These are phyloP conservation scores for Paramuricea clavata DNA, from an alignment of 92 coral and sea anemone genomes.

Conservation along the genomic window DNA sequence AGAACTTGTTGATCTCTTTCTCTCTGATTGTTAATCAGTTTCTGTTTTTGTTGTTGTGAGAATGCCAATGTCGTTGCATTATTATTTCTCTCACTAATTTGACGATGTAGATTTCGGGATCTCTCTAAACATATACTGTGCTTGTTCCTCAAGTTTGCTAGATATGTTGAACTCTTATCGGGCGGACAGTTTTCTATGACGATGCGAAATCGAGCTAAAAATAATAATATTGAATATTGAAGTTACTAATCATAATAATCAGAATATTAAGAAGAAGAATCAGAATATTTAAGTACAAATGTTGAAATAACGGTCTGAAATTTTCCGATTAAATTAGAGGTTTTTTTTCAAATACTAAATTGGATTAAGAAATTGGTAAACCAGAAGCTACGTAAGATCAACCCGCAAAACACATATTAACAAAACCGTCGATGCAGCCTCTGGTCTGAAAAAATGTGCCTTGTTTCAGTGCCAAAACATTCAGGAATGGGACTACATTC, in stretches of 20 bases:
- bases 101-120: slow-evolving; percentile 32
- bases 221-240: slow-evolving; percentile 7
- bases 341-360: no score
- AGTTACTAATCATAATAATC: slow-evolving; percentile 31
- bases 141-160: slow-evolving; percentile 61
- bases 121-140: slow-evolving; percentile 15
- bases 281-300: no score
- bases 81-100: background rate
- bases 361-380: no score
- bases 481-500: no score
- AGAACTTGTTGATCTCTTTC: slow-evolving; percentile 77
- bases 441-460: no score
- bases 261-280: no score
- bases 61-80: slow-evolving; percentile 24
- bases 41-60: slow-evolving; percentile 70
- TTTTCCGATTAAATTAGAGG: no score
- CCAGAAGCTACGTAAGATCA: no score
- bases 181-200: slow-evolving; percentile 68
- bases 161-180: slow-evolving; percentile 50
- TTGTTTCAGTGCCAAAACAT: no score
- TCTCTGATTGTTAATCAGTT: slow-evolving; percentile 75
- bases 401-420: no score
- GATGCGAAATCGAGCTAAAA: slow-evolving; percentile 65
- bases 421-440: no score
- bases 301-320: no score